These are phyloP conservation scores for Eleginops maclovinus DNA, from an alignment of 2,113 vertebrate genomes.

Conservation along the genomic window DNA sequence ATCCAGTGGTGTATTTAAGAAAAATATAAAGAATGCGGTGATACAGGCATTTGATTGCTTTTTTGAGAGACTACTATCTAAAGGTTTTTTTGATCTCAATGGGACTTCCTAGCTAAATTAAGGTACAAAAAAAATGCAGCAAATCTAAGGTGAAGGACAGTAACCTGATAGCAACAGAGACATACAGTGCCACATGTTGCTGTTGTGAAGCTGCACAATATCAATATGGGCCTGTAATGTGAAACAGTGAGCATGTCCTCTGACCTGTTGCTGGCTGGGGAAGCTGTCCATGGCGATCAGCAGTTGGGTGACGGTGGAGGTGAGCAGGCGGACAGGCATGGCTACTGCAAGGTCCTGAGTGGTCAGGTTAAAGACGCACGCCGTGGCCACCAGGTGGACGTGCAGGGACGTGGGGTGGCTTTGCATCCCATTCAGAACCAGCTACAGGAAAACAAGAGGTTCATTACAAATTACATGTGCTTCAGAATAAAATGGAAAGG, in stretches of 20 bases:
- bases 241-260: neutral
- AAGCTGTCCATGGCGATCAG: constrained; percentile 93
- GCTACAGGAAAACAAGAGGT: constrained; percentile 75
- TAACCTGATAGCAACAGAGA: neutral
- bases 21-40: too few species aligned
- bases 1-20: too few species aligned
- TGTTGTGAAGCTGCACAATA: neutral
- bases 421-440: constrained; percentile 91
- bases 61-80: too few species aligned
- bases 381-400: constrained; percentile 91
- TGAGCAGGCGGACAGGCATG: constrained; percentile 90
- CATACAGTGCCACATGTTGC: neutral
- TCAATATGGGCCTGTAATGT: constrained; percentile 2
- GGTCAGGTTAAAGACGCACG: constrained; percentile 94
- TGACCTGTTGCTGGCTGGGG: constrained; percentile 88
- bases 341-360: constrained; percentile 88
- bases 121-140: too few species aligned
- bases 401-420: constrained; percentile 90
- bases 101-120: too few species aligned
- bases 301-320: constrained; percentile 88
- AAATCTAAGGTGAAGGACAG: neutral
- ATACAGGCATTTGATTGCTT: too few species aligned
- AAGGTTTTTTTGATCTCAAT: too few species aligned
- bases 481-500: neutral
- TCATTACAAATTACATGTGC: neutral